phyloP scores from a whole-genome alignment of 2,888 invertebrate genomes.

The Cacoxenus indagator region DNA sequence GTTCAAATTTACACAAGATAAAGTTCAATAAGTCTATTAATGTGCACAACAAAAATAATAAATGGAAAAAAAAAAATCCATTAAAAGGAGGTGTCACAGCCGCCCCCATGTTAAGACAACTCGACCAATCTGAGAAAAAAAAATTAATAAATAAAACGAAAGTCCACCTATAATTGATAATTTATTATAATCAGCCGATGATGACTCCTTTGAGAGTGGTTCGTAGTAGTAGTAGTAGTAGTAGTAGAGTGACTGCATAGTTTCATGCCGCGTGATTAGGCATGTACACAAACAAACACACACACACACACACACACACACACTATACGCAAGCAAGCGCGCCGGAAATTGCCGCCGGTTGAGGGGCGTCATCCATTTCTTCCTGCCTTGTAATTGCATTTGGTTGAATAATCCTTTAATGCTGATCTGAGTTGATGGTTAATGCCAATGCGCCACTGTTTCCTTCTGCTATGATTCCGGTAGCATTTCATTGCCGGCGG shows the following conservation, averaged over 20 bases:
- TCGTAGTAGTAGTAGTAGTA: neutral
- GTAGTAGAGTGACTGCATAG: neutral
- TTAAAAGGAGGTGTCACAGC: too few relatives aligned
- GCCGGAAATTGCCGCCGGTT: constrained; percentile 2
- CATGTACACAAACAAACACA: neutral
- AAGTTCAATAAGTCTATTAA: too few relatives aligned
- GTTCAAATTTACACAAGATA: too few relatives aligned
- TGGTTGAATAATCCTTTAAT: constrained; percentile 71
- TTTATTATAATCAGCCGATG: constrained; percentile 55
- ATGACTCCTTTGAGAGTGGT: constrained; percentile 27
- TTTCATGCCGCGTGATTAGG: neutral
- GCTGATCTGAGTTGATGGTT: constrained; percentile 67
- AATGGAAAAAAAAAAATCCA: too few relatives aligned
- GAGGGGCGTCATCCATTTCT: neutral
- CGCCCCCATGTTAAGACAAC: too few relatives aligned
- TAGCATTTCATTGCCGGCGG: constrained; percentile 2
- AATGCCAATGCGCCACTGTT: constrained; percentile 7
- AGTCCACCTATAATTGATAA: constrained; percentile 60
- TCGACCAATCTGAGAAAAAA: too few relatives aligned
- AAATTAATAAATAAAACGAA: neutral
- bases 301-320: neutral
- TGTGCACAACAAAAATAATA: too few relatives aligned
- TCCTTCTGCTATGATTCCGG: constrained; percentile 28
- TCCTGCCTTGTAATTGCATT: constrained; percentile 65
- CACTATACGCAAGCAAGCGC: neutral